A percentile compares a stretch with the other conserved stretches of the same genome.
Evolutionary conservation across 2,888 invertebrate genomes (phyloP).

Genomic region (Brachyptera risi): DNA sequence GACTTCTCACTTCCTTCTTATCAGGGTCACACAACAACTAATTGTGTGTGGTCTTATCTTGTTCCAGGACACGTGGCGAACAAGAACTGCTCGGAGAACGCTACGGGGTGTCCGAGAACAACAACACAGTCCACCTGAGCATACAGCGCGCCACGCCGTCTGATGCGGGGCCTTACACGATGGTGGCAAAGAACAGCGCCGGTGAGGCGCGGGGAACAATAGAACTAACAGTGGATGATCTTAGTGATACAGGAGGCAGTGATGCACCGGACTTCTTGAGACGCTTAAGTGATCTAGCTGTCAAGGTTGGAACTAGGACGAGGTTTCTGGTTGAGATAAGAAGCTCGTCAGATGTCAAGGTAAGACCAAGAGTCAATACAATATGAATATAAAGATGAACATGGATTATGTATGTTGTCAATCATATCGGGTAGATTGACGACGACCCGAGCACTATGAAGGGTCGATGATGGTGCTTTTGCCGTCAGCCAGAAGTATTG

Average conservation of each 20-base stretch:
- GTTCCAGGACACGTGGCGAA: slow-evolving; percentile 53
- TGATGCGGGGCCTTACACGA: slow-evolving; percentile 52
- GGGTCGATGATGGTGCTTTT: too few relatives aligned
- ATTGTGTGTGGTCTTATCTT: too few relatives aligned
- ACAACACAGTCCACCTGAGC: slow-evolving; percentile 51
- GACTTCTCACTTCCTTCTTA: too few relatives aligned
- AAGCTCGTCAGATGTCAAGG: slow-evolving; percentile 75
- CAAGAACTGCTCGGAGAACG: slow-evolving; percentile 61
- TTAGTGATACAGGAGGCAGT: slow-evolving; percentile 56
- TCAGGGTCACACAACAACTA: too few relatives aligned
- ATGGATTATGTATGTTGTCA: too few relatives aligned
- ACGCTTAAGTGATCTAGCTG: slow-evolving; percentile 78
- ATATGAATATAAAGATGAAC: too few relatives aligned
- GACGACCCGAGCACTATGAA: too few relatives aligned
- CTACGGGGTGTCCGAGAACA: slow-evolving; percentile 49
- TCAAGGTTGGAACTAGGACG: slow-evolving; percentile 85
- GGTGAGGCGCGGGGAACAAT: slow-evolving; percentile 53
- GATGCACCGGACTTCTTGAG: slow-evolving; percentile 70
- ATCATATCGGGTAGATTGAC: too few relatives aligned
- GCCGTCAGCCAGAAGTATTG: too few relatives aligned
- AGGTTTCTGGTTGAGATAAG: slow-evolving; percentile 80
- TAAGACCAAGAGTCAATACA: too few relatives aligned
- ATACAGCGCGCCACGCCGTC: slow-evolving; percentile 39
- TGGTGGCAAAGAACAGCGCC: slow-evolving; percentile 67
- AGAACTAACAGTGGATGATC: slow-evolving; percentile 50